Conservation (phyloP, 2,797 vertebrate species). For the Danio aesculapii region DNA sequence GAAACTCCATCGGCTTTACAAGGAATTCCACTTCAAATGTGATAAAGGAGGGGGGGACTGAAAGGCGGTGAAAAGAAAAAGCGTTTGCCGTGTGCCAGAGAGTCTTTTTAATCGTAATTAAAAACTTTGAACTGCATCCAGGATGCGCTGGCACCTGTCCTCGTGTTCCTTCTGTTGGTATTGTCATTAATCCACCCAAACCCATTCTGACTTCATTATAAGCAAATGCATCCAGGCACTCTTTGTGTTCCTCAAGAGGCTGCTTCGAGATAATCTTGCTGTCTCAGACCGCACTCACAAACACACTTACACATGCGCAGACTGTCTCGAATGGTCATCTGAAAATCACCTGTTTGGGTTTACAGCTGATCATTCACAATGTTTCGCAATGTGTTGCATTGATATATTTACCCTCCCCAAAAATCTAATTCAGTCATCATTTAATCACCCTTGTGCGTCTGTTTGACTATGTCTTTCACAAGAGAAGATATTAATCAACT, state of each 20-base stretch:
- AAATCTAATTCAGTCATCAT: neutral
- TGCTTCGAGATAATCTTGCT: constrained; percentile 29
- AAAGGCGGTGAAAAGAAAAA: constrained; percentile 45
- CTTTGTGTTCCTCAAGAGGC: constrained; percentile 64
- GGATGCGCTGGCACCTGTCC: constrained; percentile 74
- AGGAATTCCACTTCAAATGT: constrained; percentile 37
- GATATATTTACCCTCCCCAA: neutral
- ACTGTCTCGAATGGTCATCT: neutral
- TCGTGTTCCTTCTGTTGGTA: constrained; percentile 79
- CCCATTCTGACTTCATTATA: constrained; percentile 85
- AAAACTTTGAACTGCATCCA: constrained; percentile 80
- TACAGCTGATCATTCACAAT: constrained; percentile 1
- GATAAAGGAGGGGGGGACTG: constrained; percentile 28
- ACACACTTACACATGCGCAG: neutral
- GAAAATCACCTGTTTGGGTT: constrained; percentile 27
- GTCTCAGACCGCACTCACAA: constrained; percentile 18
- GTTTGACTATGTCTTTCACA: neutral
- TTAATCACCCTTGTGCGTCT: neutral
- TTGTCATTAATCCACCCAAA: constrained; percentile 85
- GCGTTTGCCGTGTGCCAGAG: constrained; percentile 64
- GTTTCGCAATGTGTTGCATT: neutral
- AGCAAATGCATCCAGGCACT: constrained; percentile 79
- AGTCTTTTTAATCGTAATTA: constrained; percentile 80
- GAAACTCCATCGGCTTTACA: constrained; percentile 27
- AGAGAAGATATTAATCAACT: neutral